A percentile compares a stretch with the other conserved stretches of the same genome.
Evolutionary conservation across 2,113 vertebrate species (phyloP).

Genomic region (Poicephalus gulielmi): DNA sequence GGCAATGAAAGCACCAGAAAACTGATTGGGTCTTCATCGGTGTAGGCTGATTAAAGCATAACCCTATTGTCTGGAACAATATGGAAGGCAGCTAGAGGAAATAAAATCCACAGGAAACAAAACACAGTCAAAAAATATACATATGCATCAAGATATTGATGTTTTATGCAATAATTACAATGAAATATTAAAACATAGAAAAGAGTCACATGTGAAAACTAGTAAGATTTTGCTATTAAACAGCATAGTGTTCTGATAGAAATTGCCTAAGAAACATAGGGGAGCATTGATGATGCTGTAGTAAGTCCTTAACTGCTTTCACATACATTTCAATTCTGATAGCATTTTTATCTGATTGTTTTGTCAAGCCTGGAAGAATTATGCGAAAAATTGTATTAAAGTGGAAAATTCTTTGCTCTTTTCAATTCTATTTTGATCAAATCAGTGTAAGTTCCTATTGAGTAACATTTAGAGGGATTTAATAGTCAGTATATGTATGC

Average conservation of each 20-base stretch:
- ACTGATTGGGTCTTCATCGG: slow-evolving; percentile 68
- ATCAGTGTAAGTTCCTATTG: background rate
- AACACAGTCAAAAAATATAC: slow-evolving; percentile 57
- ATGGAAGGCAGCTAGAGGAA: slow-evolving; percentile 81
- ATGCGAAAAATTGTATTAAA: background rate
- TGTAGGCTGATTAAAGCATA: slow-evolving; percentile 65
- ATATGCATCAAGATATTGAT: slow-evolving; percentile 6
- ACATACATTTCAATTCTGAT: background rate
- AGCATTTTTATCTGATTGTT: background rate
- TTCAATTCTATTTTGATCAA: background rate
- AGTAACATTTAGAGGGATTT: background rate
- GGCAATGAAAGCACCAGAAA: slow-evolving; percentile 55
- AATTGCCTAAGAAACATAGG: background rate
- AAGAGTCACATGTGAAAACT: background rate
- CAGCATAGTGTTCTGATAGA: background rate
- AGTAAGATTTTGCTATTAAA: background rate
- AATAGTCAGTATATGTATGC: background rate
- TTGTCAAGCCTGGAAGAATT: background rate
- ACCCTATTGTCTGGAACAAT: slow-evolving; percentile 83
- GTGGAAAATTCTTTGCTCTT: background rate
- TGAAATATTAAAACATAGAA: slow-evolving; percentile 23
- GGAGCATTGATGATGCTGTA: background rate
- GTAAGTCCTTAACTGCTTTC: background rate
- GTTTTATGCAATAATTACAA: slow-evolving; percentile 41
- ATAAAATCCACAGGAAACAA: slow-evolving; percentile 71